Evolutionary conservation across 2,888 invertebrate genomes (phyloP).

Genomic region (Arctia plantaginis): DNA sequence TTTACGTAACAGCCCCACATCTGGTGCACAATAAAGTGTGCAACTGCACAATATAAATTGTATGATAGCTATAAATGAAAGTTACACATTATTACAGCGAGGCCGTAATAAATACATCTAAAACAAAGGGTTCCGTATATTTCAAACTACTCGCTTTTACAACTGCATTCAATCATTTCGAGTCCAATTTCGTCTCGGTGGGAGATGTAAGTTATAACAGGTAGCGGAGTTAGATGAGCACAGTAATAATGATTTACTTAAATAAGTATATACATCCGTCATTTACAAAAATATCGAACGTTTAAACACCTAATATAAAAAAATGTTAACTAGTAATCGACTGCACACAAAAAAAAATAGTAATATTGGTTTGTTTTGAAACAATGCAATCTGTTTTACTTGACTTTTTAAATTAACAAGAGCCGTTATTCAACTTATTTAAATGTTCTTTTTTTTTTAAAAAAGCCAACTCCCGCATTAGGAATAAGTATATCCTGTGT

Average conservation of each 20-base stretch:
- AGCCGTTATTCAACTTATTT: no score
- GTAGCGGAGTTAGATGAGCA: slow-evolving; percentile 39
- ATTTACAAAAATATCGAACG: no score
- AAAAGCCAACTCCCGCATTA: no score
- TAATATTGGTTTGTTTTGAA: no score
- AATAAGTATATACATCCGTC: background rate
- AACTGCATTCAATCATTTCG: slow-evolving; percentile 85
- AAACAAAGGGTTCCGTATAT: slow-evolving; percentile 71
- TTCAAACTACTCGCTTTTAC: slow-evolving; percentile 77
- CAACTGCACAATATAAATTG: slow-evolving; percentile 42
- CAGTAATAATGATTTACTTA: background rate
- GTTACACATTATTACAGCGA: slow-evolving; percentile 54
- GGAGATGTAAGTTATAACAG: slow-evolving; percentile 49
- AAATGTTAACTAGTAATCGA: background rate
- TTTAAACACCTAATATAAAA: no score
- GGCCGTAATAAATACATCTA: slow-evolving; percentile 61
- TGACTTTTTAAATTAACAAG: no score
- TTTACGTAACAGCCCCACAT: slow-evolving; percentile 34
- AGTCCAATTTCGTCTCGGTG: slow-evolving; percentile 76
- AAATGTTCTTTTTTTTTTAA: no score
- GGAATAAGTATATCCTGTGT: no score
- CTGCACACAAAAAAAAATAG: background rate
- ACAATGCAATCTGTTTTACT: no score
- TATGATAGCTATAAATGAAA: slow-evolving; percentile 50
- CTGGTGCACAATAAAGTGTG: slow-evolving; percentile 30